Evolutionary conservation across 2,113 vertebrate species (phyloP).

Genomic region (Desmodus rotundus): DNA sequence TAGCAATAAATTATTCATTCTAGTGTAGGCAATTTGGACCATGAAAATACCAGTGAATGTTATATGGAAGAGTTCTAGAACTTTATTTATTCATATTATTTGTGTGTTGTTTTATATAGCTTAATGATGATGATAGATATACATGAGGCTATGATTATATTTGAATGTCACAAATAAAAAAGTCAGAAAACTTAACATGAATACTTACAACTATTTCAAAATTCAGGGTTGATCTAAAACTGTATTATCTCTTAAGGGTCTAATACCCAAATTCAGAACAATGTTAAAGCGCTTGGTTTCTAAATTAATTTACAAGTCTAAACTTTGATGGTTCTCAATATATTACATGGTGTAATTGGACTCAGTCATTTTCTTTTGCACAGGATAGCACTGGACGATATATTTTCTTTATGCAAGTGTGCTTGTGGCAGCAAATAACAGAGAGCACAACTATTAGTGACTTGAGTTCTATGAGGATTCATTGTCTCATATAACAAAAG

Average conservation of each 20-base stretch:
- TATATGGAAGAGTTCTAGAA: neutral
- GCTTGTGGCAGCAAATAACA: neutral
- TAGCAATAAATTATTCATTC: neutral
- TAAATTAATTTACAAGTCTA: neutral
- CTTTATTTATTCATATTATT: neutral
- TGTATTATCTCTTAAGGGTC: neutral
- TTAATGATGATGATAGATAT: neutral
- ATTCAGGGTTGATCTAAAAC: neutral
- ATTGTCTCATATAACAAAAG: neutral
- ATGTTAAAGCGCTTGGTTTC: neutral
- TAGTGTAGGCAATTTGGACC: neutral
- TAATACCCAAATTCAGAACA: neutral
- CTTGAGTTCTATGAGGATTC: neutral
- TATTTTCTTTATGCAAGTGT: neutral
- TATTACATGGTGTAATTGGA: neutral
- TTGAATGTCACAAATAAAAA: neutral
- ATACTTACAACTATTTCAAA: neutral
- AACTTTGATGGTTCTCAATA: neutral
- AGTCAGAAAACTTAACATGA: neutral
- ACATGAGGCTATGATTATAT: neutral
- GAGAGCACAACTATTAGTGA: neutral
- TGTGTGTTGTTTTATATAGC: neutral
- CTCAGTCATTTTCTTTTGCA: neutral
- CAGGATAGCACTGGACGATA: neutral
- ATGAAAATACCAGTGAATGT: neutral